phyloP scores from a whole-genome alignment of 2,888 invertebrate species.

The Cephonodes hylas region DNA sequence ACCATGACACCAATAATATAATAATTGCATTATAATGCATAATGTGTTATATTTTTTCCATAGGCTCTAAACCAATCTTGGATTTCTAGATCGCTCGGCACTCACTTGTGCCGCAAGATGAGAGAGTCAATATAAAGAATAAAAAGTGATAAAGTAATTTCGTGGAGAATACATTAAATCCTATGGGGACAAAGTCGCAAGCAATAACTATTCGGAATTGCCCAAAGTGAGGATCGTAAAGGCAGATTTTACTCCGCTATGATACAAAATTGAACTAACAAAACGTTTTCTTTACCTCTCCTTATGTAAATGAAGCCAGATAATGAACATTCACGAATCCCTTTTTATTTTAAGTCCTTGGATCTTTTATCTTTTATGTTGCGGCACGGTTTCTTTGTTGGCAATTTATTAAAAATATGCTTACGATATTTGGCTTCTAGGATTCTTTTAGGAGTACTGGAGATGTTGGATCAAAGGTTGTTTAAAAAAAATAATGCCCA shows the following conservation, averaged over 20 bases:
- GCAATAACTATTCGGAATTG: not conserved
- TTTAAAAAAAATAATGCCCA: not conserved
- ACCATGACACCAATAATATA: too few species aligned
- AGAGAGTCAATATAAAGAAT: too few species aligned
- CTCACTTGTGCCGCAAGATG: too few species aligned
- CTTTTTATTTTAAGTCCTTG: constrained; percentile 1
- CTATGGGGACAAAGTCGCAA: not conserved
- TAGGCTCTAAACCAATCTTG: too few species aligned
- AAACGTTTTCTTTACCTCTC: constrained; percentile 5
- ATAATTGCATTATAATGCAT: too few species aligned
- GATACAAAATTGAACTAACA: not conserved
- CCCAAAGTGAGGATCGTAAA: not conserved
- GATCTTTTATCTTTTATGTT: not conserved
- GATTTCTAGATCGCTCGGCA: too few species aligned
- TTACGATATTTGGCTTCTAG: not conserved
- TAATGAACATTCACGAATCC: constrained; percentile 3
- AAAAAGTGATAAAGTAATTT: too few species aligned
- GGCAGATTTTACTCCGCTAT: not conserved
- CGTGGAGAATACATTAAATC: not conserved
- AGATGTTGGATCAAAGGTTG: not conserved
- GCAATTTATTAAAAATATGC: not conserved
- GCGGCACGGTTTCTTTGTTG: not conserved
- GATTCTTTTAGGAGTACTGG: not conserved
- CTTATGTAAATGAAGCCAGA: constrained; percentile 4
- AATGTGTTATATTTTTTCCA: too few species aligned